Evolutionary conservation across 2,113 vertebrate species (phyloP), one percentile per base, ranked within the genome.

Genomic region (Anguilla rostrata): DNA sequence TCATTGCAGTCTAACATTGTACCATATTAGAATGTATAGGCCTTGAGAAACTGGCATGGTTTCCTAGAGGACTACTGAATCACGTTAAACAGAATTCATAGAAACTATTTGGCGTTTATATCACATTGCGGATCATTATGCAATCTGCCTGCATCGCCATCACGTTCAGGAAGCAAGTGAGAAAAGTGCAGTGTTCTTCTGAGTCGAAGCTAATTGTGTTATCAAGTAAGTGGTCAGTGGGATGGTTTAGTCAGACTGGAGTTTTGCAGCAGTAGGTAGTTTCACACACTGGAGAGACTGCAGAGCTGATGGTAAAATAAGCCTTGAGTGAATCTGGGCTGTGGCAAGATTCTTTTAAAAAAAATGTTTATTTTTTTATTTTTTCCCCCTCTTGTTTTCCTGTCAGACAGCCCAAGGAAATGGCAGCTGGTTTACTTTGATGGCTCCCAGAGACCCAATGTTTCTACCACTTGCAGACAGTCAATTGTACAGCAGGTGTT

Each of bases 231-330:
- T 84, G 16, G 81, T 75, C 39, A 85, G 88, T 89, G 86, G 40
- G 75, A 66, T 88, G 89, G 86, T 84, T 85, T 87, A 91, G 90
- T 92, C 86, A 89, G 86, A 91, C 86, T 56, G 88, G 88, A 90
- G 84, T 86, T 89, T 88, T 91, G 88, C 83, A 81, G 34, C 49
- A 53, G 87, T 84, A 87, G 82, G 20, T 66, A 20, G 60, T 5
- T 22, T 66, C 60, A 87, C 88, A 87, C 88, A 88, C 91, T 89
- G 86, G 90, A 85, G 88, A 71, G 85, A 78, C 83, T 43, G 87
- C 83, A 34, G 66, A 89, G 85, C 78, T 66, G 66, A 40, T 75
- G 81, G 43, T 87, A 78, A 87, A 90, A 92, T 83, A 85, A 0
- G 39, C 12, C 86, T 88, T 87, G 88, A 90, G 90, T 49, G 88